These are phyloP conservation scores for Montipora foliosa DNA, from an alignment of 64 coral and sea anemone species.

Conservation along the genomic window DNA sequence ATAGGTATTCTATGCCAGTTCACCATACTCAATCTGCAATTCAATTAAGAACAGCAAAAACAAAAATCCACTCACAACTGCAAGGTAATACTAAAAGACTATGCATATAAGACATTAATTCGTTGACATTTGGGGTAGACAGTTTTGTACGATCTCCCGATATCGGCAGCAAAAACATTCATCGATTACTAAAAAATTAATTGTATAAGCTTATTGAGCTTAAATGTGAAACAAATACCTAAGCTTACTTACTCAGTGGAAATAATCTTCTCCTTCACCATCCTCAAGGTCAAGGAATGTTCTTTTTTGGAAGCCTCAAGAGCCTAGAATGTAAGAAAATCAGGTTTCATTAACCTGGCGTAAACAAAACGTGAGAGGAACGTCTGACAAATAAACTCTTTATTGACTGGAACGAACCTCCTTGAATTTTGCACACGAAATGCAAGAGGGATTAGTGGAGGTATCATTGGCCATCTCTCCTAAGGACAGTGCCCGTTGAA, in stretches of 20 bases:
- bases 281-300: constrained; percentile 77
- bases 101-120: too few relatives aligned
- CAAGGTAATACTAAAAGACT: too few relatives aligned
- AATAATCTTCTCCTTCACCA: constrained; percentile 92
- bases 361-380: neutral
- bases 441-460: neutral
- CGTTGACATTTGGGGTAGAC: too few relatives aligned
- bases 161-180: too few relatives aligned
- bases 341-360: neutral
- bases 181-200: too few relatives aligned
- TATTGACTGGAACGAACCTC: neutral
- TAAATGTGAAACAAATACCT: neutral
- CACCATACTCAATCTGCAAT: too few relatives aligned
- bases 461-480: neutral
- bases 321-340: constrained; percentile 54
- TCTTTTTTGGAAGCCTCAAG: constrained; percentile 83
- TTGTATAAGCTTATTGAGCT: neutral
- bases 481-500: neutral
- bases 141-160: too few relatives aligned
- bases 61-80: too few relatives aligned
- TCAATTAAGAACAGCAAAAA: too few relatives aligned
- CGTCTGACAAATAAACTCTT: neutral
- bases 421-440: constrained; percentile 39
- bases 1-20: too few relatives aligned
- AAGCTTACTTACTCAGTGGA: constrained; percentile 85